A percentile compares a stretch with the other conserved stretches of the same genome.
These are phyloP conservation scores for Coilia nasus DNA, from an alignment of 2,797 vertebrate species.

Conservation along the genomic window DNA sequence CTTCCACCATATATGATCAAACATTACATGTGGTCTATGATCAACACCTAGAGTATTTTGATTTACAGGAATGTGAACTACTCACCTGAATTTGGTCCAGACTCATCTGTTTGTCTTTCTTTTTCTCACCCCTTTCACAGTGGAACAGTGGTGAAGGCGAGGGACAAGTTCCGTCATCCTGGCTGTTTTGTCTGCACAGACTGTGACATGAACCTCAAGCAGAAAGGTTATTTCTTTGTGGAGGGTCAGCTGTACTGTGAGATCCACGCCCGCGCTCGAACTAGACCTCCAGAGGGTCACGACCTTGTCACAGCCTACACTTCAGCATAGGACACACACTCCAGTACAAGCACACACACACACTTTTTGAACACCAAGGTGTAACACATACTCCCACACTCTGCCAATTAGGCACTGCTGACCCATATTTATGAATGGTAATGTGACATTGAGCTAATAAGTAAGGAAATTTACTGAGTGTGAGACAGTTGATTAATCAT, in stretches of 20 bases:
- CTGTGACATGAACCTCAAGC: conserved; percentile 94
- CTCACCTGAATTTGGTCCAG: neutral
- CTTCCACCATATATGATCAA: neutral
- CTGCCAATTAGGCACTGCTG: neutral
- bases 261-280: conserved; percentile 86
- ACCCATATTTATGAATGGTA: neutral
- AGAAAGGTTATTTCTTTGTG: conserved; percentile 96
- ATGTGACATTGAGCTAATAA: neutral
- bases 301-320: conserved; percentile 87
- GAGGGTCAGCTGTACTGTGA: conserved; percentile 95
- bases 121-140: conserved; percentile 61
- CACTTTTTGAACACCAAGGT: neutral
- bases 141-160: conserved; percentile 93
- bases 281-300: conserved; percentile 88
- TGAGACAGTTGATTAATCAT: neutral
- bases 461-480: neutral
- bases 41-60: neutral
- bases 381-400: neutral
- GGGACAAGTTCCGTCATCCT: conserved; percentile 91
- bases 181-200: conserved; percentile 96
- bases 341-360: neutral
- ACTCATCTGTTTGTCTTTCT: neutral
- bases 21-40: neutral
- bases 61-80: neutral
- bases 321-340: conserved; percentile 72